These are phyloP conservation scores for Caenorhabditis afra DNA, from an alignment of 2,888 invertebrate species.

Conservation along the genomic window DNA sequence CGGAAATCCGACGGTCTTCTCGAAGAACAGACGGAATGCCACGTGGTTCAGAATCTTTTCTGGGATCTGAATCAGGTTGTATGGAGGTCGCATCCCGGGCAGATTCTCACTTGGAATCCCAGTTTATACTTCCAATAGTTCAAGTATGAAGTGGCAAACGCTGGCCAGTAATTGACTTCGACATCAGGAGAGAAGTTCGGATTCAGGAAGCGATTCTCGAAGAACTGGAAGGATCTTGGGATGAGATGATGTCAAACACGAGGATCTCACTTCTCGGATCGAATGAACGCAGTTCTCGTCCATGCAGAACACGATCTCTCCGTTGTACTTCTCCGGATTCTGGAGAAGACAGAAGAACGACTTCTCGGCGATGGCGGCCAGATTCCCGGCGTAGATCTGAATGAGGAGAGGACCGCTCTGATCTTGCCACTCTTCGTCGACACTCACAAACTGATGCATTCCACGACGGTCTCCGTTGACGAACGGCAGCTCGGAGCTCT, in stretches of 20 bases:
- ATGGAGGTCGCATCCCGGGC: background rate
- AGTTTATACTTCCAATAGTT: conserved; percentile 55
- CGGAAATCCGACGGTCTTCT: conserved; percentile 75
- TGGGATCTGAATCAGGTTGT: conserved; percentile 29
- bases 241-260: no score
- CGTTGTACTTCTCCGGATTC: conserved; percentile 62
- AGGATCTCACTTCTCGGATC: conserved; percentile 68
- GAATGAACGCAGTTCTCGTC: conserved; percentile 70
- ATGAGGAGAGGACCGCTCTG: background rate
- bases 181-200: conserved; percentile 27
- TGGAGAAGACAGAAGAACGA: conserved; percentile 64
- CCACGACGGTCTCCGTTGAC: conserved; percentile 72
- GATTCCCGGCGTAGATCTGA: conserved; percentile 76
- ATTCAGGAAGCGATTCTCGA: conserved; percentile 51
- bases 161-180: conserved; percentile 33
- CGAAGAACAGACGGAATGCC: conserved; percentile 73
- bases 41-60: conserved; percentile 59
- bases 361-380: conserved; percentile 69
- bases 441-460: conserved; percentile 75
- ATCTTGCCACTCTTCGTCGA: background rate
- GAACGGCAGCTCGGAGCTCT: conserved; percentile 64
- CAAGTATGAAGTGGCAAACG: conserved; percentile 33
- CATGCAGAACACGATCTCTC: conserved; percentile 76
- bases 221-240: conserved; percentile 52
- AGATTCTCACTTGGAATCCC: conserved; percentile 19